Evolutionary conservation across 2,888 invertebrate species (phyloP).

Genomic region (Sarcophaga subvicina): DNA sequence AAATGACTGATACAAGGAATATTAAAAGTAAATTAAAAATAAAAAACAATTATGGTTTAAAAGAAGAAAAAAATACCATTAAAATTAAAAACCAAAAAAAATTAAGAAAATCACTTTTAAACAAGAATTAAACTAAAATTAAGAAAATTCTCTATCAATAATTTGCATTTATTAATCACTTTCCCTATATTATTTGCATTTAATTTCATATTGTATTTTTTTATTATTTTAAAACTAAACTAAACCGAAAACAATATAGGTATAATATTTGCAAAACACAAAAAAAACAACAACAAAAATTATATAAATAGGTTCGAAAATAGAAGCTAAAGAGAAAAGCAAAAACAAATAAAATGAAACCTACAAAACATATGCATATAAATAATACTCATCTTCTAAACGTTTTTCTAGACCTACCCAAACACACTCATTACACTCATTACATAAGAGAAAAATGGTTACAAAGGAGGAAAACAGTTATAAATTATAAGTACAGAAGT

Average conservation of each 20-base stretch:
- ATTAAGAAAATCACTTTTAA: slow-evolving; percentile 30
- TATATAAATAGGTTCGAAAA: slow-evolving; percentile 30
- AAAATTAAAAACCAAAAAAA: slow-evolving; percentile 33
- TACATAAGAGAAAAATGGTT: not conserved
- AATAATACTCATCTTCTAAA: slow-evolving; percentile 15
- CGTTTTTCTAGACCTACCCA: slow-evolving; percentile 2
- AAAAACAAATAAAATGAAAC: slow-evolving; percentile 13
- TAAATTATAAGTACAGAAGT: not conserved
- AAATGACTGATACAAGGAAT: slow-evolving; percentile 72
- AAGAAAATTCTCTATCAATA: slow-evolving; percentile 61
- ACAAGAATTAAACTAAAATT: slow-evolving; percentile 68
- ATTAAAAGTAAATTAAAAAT: slow-evolving; percentile 65
- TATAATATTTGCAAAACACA: slow-evolving; percentile 59
- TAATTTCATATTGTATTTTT: slow-evolving; percentile 26
- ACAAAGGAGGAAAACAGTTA: not conserved
- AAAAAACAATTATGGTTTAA: slow-evolving; percentile 57
- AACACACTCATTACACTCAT: not conserved
- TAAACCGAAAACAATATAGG: slow-evolving; percentile 36
- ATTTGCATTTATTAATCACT: slow-evolving; percentile 65
- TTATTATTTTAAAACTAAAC: slow-evolving; percentile 51
- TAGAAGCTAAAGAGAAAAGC: not conserved
- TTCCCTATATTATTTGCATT: slow-evolving; percentile 60
- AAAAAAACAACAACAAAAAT: not conserved
- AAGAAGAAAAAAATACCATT: slow-evolving; percentile 48
- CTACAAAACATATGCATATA: slow-evolving; percentile 42